Evolutionary conservation across 2,888 invertebrate species (phyloP).

Genomic region (Phortica okadai): DNA sequence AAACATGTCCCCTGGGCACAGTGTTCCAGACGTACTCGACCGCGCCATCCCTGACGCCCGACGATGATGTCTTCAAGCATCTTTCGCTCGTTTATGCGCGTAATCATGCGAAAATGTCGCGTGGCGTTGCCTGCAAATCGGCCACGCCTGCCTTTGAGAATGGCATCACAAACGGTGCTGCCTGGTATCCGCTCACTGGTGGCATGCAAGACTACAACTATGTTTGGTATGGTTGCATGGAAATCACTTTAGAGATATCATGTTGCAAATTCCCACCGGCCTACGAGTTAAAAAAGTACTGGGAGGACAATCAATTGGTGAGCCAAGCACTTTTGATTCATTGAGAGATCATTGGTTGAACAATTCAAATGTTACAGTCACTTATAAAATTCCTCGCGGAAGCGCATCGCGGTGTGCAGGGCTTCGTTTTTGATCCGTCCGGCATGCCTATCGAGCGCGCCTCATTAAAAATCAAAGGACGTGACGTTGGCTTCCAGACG

Average conservation of each 20-base stretch:
- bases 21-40: slow-evolving; percentile 92
- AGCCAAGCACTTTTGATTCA: slow-evolving; percentile 49
- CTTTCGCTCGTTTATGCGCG: slow-evolving; percentile 89
- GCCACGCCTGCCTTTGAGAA: slow-evolving; percentile 87
- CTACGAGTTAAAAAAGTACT: slow-evolving; percentile 87
- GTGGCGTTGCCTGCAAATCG: slow-evolving; percentile 88
- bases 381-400: slow-evolving; percentile 90
- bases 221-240: slow-evolving; percentile 95
- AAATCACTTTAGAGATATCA: slow-evolving; percentile 94
- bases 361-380: slow-evolving; percentile 78
- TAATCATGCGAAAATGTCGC: slow-evolving; percentile 92
- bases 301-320: slow-evolving; percentile 92
- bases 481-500: slow-evolving; percentile 90
- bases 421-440: slow-evolving; percentile 87
- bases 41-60: slow-evolving; percentile 89
- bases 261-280: slow-evolving; percentile 95
- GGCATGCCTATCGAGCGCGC: slow-evolving; percentile 89
- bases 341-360: slow-evolving; percentile 31
- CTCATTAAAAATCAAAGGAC: slow-evolving; percentile 85
- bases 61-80: slow-evolving; percentile 94
- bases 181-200: slow-evolving; percentile 93
- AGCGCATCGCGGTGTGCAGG: slow-evolving; percentile 92
- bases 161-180: slow-evolving; percentile 96
- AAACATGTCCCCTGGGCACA: slow-evolving; percentile 82
- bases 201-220: slow-evolving; percentile 90